Base-by-base conservation (phyloP, 2,797 vertebrate genomes). In the Malacoraja senta region DNA sequence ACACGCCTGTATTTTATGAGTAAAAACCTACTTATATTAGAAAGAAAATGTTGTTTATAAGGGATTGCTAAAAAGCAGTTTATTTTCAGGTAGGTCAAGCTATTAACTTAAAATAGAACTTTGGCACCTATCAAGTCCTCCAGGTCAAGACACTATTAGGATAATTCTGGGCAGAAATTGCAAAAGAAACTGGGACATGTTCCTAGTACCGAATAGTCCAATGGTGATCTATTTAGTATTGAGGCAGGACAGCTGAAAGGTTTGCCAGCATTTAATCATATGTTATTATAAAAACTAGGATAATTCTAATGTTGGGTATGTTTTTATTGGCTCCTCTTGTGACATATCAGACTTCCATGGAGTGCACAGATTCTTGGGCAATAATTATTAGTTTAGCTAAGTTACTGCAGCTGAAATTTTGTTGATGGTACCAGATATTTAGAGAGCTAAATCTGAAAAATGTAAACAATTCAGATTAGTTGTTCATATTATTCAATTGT, bases 111-210 rank as follows among this genome's bases (percentile, higher is more conserved):
- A 58, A 84, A 61, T 84, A n/a, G 53, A 84, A 15, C 26, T n/a
- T 84, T 61, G 81, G 10, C 81, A 84, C 81, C 53, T 61, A 3
- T 61, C n/a, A 61, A n/a, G 26, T 10, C 81, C 26, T 84, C 53
- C 53, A 61, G 53, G 24, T 10, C 53, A 61, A 19, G 26, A 29
- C 53, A 58, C 53, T 26, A 61, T 84, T 13, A 61, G 58, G 53
- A 84, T 84, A 61, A 84, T 84, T 61, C 26, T n/a, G 53, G 10
- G 53, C 53, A 84, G 9, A 84, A 84, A 84, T 84, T 84, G n/a
- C 78, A n/a, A 61, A 4, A 29, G 81, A 58, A 61, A n/a, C 29
- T 61, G 26, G 10, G 26, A 84, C n/a, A 84, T 61, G 12, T 84
- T 13, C 12, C 53, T 26, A 7, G 53, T 84, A 84, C 53, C 7